These are phyloP conservation scores for Lomographa bimaculata DNA, from an alignment of 2,888 invertebrate genomes.

Conservation along the genomic window DNA sequence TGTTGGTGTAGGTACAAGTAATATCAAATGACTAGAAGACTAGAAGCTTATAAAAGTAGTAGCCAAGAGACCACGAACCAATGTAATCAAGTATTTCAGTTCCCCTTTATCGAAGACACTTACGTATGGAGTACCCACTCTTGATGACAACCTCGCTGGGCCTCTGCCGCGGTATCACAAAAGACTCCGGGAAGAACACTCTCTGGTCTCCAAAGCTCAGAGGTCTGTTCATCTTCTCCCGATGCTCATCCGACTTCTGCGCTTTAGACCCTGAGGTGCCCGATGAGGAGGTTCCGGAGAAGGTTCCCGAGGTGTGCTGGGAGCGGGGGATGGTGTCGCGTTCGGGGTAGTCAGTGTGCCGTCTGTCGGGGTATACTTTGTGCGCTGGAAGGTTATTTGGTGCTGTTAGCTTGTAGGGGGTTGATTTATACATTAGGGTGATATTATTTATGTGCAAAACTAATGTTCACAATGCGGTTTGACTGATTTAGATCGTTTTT, in stretches of 20 bases:
- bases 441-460: too few species aligned
- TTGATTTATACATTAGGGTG: too few species aligned
- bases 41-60: too few species aligned
- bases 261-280: conserved; percentile 77
- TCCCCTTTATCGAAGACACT: too few species aligned
- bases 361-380: conserved; percentile 68
- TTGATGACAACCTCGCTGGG: conserved; percentile 63
- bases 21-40: too few species aligned
- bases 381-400: conserved; percentile 55
- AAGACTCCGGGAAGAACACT: conserved; percentile 79
- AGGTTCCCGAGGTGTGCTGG: conserved; percentile 69
- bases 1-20: too few species aligned
- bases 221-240: conserved; percentile 61
- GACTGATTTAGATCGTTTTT: too few species aligned
- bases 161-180: conserved; percentile 73
- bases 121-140: conserved; percentile 69
- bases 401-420: too few species aligned
- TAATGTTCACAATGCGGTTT: too few species aligned
- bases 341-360: conserved; percentile 65
- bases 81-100: too few species aligned
- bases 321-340: conserved; percentile 60
- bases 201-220: conserved; percentile 73
- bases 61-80: too few species aligned
- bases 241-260: conserved; percentile 40
- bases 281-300: conserved; percentile 75